phyloP scores from a whole-genome alignment of 2,797 vertebrate genomes.

The Tinamus major region DNA sequence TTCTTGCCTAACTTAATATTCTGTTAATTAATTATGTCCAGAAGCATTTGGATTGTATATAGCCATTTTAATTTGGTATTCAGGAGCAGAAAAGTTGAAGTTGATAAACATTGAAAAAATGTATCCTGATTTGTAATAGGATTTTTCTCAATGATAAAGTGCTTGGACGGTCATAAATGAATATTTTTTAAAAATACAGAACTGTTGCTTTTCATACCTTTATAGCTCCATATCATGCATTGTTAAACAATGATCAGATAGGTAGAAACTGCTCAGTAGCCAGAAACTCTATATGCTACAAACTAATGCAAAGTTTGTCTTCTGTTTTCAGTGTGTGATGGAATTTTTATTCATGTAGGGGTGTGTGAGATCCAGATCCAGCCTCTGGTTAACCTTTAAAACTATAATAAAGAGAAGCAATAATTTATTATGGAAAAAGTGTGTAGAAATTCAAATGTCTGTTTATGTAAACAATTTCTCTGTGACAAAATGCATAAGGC shows the following conservation, averaged over 20 bases:
- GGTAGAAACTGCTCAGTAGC: not conserved
- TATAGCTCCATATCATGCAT: not conserved
- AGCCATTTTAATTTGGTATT: not conserved
- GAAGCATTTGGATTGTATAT: not conserved
- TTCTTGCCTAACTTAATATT: constrained; percentile 5
- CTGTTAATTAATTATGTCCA: not conserved
- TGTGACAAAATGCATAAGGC: not conserved
- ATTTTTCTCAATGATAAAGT: not conserved
- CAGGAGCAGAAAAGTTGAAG: not conserved
- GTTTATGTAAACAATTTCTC: not conserved
- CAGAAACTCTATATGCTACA: not conserved
- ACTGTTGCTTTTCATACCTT: not conserved
- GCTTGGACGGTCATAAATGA: not conserved
- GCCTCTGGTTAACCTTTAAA: not conserved
- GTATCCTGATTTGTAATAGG: not conserved
- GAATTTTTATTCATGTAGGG: not conserved
- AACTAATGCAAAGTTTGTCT: not conserved
- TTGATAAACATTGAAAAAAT: not conserved
- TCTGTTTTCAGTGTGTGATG: not conserved
- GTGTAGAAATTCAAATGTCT: not conserved
- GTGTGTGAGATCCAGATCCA: not conserved
- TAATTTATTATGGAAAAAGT: not conserved
- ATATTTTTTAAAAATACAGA: not conserved
- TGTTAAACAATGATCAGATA: not conserved
- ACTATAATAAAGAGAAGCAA: not conserved